Evolutionary conservation across 2,113 vertebrate genomes (phyloP), one percentile per base, ranked within the genome.

Genomic region (Urocynchramus pylzowi): DNA sequence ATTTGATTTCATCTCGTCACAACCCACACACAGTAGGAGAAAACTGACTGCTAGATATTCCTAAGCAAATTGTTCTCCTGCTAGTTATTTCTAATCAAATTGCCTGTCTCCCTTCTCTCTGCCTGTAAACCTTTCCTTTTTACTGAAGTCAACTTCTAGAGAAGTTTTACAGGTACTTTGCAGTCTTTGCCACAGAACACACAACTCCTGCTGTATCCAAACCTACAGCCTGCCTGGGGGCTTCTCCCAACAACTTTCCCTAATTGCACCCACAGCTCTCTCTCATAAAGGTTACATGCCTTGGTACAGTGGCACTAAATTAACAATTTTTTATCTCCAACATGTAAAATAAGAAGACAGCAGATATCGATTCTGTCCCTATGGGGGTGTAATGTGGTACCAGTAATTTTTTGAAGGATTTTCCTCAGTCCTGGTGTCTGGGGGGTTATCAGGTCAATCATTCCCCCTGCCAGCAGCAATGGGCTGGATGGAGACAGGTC

Each of bases 171-270:
- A 67, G 22, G 30, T 14, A 19, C 3, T 39, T 10, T 35, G 26
- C 0, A 0, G 10, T 21, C 31, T 87, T 57, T 82, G 26, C 18
- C 56, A 63, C 31, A 89, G 19, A 70, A 2, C 3, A 37, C 2
- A 0, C 13, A 41, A 28, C 10, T 80, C 4, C 42, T 70, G 27
- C 45, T 69, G 26, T 44, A 70, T 49, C 17, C 13, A 89, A 49
- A 44, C 21, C 13, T 37, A 30, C 24, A 45, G 16, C 30, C 31
- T 30, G n/a, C 9, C 26, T 16, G 19, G 7, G 6, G 12, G 2
- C 4, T 13, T 65, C n/a, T 14, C 13, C 11, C 28, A 49, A 1
- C 9, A 52, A 5, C 5, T 35, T 45, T 81, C 17, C 35, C 15
- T 19, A 6, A 6, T 13, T 19, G 11, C 9, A 56, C 19, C 20